phyloP scores from a whole-genome alignment of 1,140 invertebrate species.

The Potamilus streckersoni region DNA sequence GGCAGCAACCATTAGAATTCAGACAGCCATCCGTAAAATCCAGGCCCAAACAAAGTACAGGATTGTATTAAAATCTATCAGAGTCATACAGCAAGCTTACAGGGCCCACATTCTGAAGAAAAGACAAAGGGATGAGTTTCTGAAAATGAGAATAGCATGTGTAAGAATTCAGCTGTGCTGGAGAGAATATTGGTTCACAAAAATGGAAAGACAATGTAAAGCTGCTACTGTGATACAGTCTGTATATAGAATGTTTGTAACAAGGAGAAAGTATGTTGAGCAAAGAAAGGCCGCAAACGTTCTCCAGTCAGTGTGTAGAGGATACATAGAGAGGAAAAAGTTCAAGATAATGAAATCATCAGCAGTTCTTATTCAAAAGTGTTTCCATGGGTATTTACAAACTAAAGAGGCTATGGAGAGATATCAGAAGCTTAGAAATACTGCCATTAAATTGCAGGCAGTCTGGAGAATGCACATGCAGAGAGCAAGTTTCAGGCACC shows the following conservation, averaged over 20 bases:
- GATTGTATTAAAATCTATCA: slow-evolving; percentile 7
- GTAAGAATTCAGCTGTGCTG: slow-evolving; percentile 22
- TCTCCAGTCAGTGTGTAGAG: slow-evolving; percentile 44
- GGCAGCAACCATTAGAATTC: slow-evolving; percentile 19
- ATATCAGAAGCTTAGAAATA: slow-evolving; percentile 5
- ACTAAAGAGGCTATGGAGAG: slow-evolving; percentile 2
- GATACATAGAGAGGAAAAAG: slow-evolving; percentile 10
- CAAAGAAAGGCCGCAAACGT: slow-evolving; percentile 28
- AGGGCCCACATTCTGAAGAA: slow-evolving; percentile 22
- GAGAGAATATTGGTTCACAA: slow-evolving; percentile 1
- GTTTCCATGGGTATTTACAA: background rate
- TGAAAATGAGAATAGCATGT: slow-evolving; percentile 8
- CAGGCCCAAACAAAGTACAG: background rate
- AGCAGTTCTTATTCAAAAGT: slow-evolving; percentile 33
- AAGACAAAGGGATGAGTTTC: slow-evolving; percentile 2
- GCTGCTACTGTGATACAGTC: slow-evolving; percentile 38
- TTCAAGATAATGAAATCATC: slow-evolving; percentile 17
- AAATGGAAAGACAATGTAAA: background rate
- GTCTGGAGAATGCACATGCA: slow-evolving; percentile 14
- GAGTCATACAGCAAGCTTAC: slow-evolving; percentile 29
- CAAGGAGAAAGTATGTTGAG: slow-evolving; percentile 18
- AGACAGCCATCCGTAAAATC: slow-evolving; percentile 18
- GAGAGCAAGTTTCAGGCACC: slow-evolving; percentile 7
- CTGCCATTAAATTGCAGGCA: slow-evolving; percentile 34
- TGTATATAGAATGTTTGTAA: slow-evolving; percentile 18